A percentile compares a stretch with the other conserved stretches of the same genome.
Conservation (phyloP, 2,113 vertebrate genomes). For the Hyperopisus bebe region DNA sequence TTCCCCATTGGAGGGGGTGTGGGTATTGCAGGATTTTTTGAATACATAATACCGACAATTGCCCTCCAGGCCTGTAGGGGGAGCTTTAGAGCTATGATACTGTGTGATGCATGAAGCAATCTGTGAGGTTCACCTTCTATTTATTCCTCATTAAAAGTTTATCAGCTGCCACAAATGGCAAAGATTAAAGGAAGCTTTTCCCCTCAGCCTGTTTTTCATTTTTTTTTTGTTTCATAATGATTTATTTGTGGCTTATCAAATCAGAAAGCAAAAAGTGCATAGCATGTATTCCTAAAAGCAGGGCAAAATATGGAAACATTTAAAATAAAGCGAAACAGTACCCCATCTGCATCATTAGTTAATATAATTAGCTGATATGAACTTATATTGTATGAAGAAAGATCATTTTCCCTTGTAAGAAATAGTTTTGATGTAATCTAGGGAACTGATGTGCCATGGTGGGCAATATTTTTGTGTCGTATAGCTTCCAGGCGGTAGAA, state of each 20-base stretch:
- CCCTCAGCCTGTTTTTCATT: conserved; percentile 47
- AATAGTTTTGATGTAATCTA: background rate
- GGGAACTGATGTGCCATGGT: background rate
- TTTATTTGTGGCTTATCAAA: conserved; percentile 52
- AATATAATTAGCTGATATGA: background rate
- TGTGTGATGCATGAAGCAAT: conserved; percentile 43
- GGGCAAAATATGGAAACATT: conserved; percentile 49
- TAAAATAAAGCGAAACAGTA: background rate
- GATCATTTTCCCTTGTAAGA: background rate
- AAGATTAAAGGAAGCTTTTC: conserved; percentile 54
- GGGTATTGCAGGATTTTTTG: background rate
- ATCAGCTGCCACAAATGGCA: conserved; percentile 60
- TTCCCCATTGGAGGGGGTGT: too few species aligned
- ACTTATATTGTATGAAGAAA: background rate
- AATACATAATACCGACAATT: background rate
- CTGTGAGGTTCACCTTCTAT: conserved; percentile 48
- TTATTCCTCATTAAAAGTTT: conserved; percentile 62
- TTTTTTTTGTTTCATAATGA: conserved; percentile 49
- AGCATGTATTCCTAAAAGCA: conserved; percentile 37
- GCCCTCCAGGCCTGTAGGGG: conserved; percentile 7
- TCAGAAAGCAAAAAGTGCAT: conserved; percentile 41
- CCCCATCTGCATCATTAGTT: background rate
- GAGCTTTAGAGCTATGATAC: background rate
- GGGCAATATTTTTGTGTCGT: background rate
- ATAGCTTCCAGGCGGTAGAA: background rate